These are phyloP conservation scores for Zaprionus tsacasi DNA, from an alignment of 1,140 invertebrate genomes.

Conservation along the genomic window DNA sequence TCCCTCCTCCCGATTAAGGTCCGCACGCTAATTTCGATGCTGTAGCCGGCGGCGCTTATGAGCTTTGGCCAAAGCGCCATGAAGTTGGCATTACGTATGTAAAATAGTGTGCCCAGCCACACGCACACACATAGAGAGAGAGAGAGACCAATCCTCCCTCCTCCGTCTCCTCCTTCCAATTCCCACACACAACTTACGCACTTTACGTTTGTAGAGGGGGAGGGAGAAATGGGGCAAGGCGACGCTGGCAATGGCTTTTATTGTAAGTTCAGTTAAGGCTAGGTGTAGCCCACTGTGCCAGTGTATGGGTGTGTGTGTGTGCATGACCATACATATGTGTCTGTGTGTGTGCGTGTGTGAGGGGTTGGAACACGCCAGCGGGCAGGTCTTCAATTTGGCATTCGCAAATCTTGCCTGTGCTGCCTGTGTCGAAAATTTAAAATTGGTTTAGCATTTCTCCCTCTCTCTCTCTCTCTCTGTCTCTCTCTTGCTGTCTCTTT, in stretches of 20 bases:
- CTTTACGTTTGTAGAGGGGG: slow-evolving; percentile 43
- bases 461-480: slow-evolving; percentile 24
- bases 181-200: slow-evolving; percentile 59
- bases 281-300: slow-evolving; percentile 16
- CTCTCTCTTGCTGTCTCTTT: neutral
- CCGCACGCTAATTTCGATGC: slow-evolving; percentile 72
- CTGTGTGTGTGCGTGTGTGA: slow-evolving; percentile 30
- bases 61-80: slow-evolving; percentile 69
- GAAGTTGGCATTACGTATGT: slow-evolving; percentile 79
- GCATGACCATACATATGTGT: neutral
- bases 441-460: slow-evolving; percentile 43
- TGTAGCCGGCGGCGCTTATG: slow-evolving; percentile 74
- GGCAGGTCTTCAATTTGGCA: slow-evolving; percentile 62
- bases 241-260: slow-evolving; percentile 66
- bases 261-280: slow-evolving; percentile 71
- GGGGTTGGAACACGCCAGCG: slow-evolving; percentile 35
- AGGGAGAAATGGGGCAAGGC: neutral
- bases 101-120: slow-evolving; percentile 67
- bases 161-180: neutral
- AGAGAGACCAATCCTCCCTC: neutral
- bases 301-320: slow-evolving; percentile 24
- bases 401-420: slow-evolving; percentile 65
- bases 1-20: slow-evolving; percentile 14
- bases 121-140: slow-evolving; percentile 19
- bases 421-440: slow-evolving; percentile 71